phyloP scores from a whole-genome alignment of 2,888 invertebrate species.

The Drepanosiphum platanoidis region DNA sequence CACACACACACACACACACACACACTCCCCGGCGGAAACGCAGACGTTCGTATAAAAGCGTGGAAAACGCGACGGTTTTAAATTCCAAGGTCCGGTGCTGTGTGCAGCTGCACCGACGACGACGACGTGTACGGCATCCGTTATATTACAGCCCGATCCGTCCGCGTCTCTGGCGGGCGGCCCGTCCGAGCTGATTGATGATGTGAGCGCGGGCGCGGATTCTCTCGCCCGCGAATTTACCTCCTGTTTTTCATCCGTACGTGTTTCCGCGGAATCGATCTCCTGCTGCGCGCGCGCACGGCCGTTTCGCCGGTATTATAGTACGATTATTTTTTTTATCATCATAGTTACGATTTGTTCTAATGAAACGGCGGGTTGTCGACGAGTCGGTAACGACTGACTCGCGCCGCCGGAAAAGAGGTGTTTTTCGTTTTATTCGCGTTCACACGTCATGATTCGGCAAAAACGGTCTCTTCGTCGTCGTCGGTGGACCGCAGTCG shows the following conservation, averaged over 20 bases:
- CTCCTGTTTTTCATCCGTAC: conserved; percentile 46
- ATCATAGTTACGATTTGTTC: too few relatives aligned
- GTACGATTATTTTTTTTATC: too few relatives aligned
- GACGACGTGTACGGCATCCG: not conserved
- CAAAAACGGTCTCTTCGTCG: too few relatives aligned
- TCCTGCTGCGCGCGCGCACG: not conserved
- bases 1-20: not conserved
- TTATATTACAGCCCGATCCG: too few relatives aligned
- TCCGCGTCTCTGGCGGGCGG: not conserved
- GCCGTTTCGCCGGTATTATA: not conserved
- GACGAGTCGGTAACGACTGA: too few relatives aligned
- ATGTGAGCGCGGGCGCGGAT: conserved; percentile 20
- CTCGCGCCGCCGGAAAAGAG: too few relatives aligned
- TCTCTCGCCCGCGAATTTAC: conserved; percentile 3
- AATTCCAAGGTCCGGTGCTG: conserved; percentile 17
- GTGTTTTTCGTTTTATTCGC: too few relatives aligned
- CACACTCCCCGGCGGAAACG: not conserved
- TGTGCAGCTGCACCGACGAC: not conserved
- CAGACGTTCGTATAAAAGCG: not conserved
- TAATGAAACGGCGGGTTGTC: too few relatives aligned
- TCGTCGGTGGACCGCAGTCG: too few relatives aligned
- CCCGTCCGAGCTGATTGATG: conserved; percentile 49
- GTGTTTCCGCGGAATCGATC: conserved; percentile 20
- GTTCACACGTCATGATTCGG: too few relatives aligned
- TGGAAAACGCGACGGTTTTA: not conserved